phyloP scores from a whole-genome alignment of 1,140 invertebrate species.

The Archivesica marissinica region DNA sequence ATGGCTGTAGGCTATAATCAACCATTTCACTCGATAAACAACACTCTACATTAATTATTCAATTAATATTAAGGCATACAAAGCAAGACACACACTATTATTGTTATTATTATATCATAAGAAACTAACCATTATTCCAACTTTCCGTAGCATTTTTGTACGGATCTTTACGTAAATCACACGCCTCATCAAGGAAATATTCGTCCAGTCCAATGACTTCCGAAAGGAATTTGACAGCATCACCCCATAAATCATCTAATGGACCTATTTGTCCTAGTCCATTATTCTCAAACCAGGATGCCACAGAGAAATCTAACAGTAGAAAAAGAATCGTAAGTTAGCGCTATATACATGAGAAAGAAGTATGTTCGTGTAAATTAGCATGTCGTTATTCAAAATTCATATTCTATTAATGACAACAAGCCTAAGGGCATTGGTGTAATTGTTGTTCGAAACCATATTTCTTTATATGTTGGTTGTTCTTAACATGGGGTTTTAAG shows the following conservation, averaged over 20 bases:
- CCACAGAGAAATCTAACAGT: slow-evolving; percentile 14
- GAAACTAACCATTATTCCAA: slow-evolving; percentile 39
- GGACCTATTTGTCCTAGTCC: background rate
- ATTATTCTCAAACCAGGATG: background rate
- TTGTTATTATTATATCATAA: too few relatives aligned
- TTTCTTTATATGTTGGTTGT: background rate
- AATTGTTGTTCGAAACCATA: too few relatives aligned
- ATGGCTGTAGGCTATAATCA: too few relatives aligned
- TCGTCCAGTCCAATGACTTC: background rate
- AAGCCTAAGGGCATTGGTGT: too few relatives aligned
- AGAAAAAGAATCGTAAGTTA: background rate
- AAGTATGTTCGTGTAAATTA: background rate
- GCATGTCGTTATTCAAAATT: too few relatives aligned
- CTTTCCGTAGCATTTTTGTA: background rate
- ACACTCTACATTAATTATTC: too few relatives aligned
- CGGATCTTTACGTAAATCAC: background rate
- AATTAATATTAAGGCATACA: too few relatives aligned
- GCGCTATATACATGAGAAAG: background rate
- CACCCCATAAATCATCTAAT: slow-evolving; percentile 9
- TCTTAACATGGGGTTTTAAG: background rate
- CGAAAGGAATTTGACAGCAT: slow-evolving; percentile 9
- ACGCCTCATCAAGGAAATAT: background rate
- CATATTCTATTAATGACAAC: too few relatives aligned
- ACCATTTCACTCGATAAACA: too few relatives aligned
- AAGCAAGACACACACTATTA: too few relatives aligned